Conservation (phyloP, 2,888 invertebrate genomes). For the Aphidius colemani region DNA sequence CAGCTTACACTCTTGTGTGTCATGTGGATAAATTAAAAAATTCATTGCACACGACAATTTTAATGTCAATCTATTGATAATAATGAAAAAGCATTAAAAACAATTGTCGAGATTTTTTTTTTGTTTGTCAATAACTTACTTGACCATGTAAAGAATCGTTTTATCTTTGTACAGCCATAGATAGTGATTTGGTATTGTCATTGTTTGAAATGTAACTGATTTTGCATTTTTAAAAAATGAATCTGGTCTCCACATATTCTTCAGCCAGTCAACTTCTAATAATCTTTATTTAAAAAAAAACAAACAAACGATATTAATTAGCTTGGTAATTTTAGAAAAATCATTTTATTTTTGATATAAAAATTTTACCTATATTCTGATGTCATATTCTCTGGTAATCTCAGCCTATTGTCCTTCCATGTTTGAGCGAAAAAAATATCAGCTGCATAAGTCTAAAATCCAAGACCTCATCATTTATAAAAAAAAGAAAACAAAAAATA, state of each 20-base stretch:
- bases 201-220: conserved; percentile 90
- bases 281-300: conserved; percentile 57
- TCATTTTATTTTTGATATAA: background rate
- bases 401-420: conserved; percentile 87
- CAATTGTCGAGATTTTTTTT: conserved; percentile 4
- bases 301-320: background rate
- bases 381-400: conserved; percentile 90
- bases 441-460: conserved; percentile 79
- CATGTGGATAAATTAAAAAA: conserved; percentile 91
- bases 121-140: conserved; percentile 62
- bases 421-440: conserved; percentile 93
- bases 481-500: background rate
- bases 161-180: conserved; percentile 89
- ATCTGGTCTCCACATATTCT: conserved; percentile 92
- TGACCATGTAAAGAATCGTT: conserved; percentile 85
- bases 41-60: conserved; percentile 93
- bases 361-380: conserved; percentile 76
- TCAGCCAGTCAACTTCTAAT: conserved; percentile 87
- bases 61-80: conserved; percentile 70
- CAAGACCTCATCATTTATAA: conserved; percentile 6
- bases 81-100: background rate
- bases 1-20: conserved; percentile 90
- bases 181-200: conserved; percentile 94
- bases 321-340: too few relatives aligned
- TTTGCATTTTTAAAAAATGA: conserved; percentile 94